phyloP scores from a whole-genome alignment of 2,797 vertebrate species.

The Crypturellus tataupa region DNA sequence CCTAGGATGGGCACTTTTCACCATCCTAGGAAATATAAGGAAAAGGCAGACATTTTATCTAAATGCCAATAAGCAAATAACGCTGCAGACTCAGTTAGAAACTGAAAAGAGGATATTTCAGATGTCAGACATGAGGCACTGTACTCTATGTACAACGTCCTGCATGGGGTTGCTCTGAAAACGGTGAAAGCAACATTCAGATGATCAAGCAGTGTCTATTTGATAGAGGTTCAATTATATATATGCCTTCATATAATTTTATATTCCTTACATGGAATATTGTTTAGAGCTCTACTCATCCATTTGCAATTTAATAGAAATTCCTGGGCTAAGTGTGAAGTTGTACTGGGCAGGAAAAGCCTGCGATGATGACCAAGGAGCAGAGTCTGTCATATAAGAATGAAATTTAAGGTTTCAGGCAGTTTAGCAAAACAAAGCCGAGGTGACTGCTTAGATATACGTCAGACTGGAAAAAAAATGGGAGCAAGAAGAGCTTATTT shows the following conservation, averaged over 20 bases:
- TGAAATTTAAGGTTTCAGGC: neutral
- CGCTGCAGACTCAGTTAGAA: neutral
- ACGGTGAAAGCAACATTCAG: neutral
- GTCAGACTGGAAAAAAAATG: constrained; percentile 4
- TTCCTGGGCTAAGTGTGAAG: neutral
- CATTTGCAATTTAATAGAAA: neutral
- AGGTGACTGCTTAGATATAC: neutral
- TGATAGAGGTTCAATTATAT: neutral
- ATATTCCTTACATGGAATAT: neutral
- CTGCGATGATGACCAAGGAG: neutral
- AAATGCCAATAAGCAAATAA: neutral
- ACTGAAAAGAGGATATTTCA: neutral
- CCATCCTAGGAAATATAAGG: fast-evolving
- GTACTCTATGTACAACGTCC: neutral
- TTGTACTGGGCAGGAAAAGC: neutral
- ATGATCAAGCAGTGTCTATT: neutral
- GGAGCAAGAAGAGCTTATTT: constrained; percentile 38
- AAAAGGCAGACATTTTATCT: neutral
- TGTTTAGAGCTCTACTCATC: neutral
- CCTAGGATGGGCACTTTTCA: neutral
- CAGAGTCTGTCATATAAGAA: neutral
- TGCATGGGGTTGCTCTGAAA: neutral
- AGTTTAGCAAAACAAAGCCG: constrained; percentile 10
- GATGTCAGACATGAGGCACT: neutral
- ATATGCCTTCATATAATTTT: neutral